Evolutionary conservation across 2,113 vertebrate genomes (phyloP).

Genomic region (Oncorhynchus mykiss): DNA sequence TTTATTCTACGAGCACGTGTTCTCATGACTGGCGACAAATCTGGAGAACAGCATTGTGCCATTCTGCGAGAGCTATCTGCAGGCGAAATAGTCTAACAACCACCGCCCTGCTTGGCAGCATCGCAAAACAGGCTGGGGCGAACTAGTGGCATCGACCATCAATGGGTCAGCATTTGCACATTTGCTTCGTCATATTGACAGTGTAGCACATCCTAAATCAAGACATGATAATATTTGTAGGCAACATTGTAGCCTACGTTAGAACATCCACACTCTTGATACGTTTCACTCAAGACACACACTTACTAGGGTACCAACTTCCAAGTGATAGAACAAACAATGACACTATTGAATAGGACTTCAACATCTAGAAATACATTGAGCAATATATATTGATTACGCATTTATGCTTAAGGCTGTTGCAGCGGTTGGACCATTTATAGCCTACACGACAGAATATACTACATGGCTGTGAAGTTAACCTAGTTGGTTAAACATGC

Average conservation of each 20-base stretch:
- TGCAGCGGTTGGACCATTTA: too few species aligned
- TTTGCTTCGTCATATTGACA: not conserved
- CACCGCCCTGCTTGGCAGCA: slow-evolving; percentile 51
- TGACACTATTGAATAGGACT: too few species aligned
- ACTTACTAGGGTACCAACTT: too few species aligned
- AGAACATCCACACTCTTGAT: too few species aligned
- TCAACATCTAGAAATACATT: too few species aligned
- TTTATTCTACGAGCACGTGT: not conserved
- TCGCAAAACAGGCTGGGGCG: not conserved
- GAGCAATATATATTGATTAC: too few species aligned
- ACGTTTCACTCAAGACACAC: too few species aligned
- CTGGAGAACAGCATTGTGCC: slow-evolving; percentile 23
- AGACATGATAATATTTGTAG: too few species aligned
- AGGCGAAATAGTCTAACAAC: slow-evolving; percentile 13
- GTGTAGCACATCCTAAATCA: too few species aligned
- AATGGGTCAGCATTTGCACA: not conserved
- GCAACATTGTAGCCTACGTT: too few species aligned
- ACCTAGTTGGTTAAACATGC: not conserved
- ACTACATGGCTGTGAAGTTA: not conserved
- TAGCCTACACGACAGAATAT: not conserved
- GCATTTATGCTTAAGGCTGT: too few species aligned
- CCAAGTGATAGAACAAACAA: too few species aligned
- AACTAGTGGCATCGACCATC: not conserved
- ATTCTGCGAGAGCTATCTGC: slow-evolving; percentile 43
- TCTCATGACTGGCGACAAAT: not conserved